Base-by-base conservation (phyloP, 2,113 vertebrate species). In the Motacilla tschutschensis region DNA sequence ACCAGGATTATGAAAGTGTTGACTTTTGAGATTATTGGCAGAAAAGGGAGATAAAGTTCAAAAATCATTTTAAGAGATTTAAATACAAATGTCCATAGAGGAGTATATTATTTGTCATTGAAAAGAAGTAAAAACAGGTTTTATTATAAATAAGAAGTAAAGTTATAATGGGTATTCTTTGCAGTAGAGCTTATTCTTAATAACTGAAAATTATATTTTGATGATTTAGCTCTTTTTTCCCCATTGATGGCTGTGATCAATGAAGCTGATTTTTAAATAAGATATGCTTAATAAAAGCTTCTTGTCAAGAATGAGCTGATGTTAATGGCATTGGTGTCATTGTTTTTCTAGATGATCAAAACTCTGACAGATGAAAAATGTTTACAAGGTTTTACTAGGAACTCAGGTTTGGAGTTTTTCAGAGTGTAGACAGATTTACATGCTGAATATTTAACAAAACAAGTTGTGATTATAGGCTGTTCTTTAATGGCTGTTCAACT, bases 191-290 rank as follows among this genome's bases (percentile, higher is more conserved):
- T 62, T 74, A 54, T 67, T 82, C 53, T 83, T 91, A 95, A 69
- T 54, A 62, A 77, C 26, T 74, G 20, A 40, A 94, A 78, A 94
- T 88, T 72, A 63, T 5, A 47, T 93, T 94, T 76, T 83, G 83
- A 85, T 89, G 75, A 67, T 70, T 85, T 87, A 89, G 53, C 28
- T 79, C 81, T 90, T 90, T 79, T 43, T 67, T 14, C 17, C 14
- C 71, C 35, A 28, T 66, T 67, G 60, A 92, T 80, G 77, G 82
- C 66, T 79, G 43, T 50, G 79, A 91, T 91, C 93, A 83, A 8
- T 64, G 2, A 87, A 64, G 28, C 20, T 83, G 11, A 7, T 78
- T 83, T 85, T 79, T 48, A 36, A 83, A 74, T 11, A 75, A 74
- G 33, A 33, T 15, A 74, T 18, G 3, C 8, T 80, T 59, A 81